These are phyloP conservation scores for Wiebesia pumilae DNA, from an alignment of 1,140 invertebrate genomes.

Conservation along the genomic window DNA sequence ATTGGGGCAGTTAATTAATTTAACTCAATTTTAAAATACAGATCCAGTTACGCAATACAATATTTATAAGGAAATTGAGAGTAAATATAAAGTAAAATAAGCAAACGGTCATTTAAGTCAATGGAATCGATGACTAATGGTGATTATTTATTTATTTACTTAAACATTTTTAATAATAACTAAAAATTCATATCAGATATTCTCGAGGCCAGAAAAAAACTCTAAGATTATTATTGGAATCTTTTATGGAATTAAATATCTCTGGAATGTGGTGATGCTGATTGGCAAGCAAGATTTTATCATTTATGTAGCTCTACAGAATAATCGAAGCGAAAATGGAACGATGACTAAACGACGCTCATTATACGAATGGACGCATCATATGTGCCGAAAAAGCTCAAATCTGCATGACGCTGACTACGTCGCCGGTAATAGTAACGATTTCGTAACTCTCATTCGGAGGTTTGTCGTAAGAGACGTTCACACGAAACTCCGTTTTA, in stretches of 20 bases:
- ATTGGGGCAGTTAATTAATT: no score
- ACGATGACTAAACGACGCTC: conserved; percentile 49
- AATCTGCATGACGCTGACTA: conserved; percentile 11
- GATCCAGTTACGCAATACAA: no score
- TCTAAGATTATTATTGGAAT: neutral
- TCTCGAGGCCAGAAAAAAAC: neutral
- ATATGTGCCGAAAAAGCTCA: conserved; percentile 47
- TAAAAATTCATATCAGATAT: no score
- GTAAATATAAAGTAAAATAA: no score
- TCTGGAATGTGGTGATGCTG: neutral
- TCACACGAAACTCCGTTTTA: conserved; percentile 20
- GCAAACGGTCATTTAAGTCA: no score
- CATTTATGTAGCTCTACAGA: conserved; percentile 27
- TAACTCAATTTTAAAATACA: no score
- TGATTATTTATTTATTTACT: no score
- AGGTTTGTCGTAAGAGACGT: neutral
- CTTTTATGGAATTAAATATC: neutral
- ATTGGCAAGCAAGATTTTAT: neutral
- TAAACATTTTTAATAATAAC: no score
- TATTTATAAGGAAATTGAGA: no score
- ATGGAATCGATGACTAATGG: no score
- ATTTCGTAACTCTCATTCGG: conserved; percentile 33
- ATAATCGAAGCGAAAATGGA: conserved; percentile 46
- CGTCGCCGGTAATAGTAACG: neutral
- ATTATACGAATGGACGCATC: conserved; percentile 49